These are phyloP conservation scores for Phortica okadai DNA, from an alignment of 2,888 invertebrate species.

Conservation along the genomic window DNA sequence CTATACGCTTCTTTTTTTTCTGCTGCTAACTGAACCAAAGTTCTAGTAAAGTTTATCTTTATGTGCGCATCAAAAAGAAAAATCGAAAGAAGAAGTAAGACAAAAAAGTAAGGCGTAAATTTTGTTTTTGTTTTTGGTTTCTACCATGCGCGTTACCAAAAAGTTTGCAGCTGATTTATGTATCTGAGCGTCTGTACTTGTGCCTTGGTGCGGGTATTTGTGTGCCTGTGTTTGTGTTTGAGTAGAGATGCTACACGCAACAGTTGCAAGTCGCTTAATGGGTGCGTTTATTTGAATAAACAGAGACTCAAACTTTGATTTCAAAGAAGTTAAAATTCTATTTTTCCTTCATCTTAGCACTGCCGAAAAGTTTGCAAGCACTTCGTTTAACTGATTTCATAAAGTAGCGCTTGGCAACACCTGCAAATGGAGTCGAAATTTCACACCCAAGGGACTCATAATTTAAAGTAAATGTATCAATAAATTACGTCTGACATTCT, in stretches of 20 bases:
- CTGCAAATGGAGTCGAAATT: conserved; percentile 52
- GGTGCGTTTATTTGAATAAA: conserved; percentile 70
- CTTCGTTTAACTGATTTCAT: conserved; percentile 68
- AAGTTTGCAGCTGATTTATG: conserved; percentile 61
- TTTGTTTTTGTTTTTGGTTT: conserved; percentile 6
- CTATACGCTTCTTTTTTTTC: background rate
- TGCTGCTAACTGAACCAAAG: background rate
- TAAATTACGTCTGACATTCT: conserved; percentile 61
- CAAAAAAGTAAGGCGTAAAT: conserved; percentile 7
- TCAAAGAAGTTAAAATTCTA: conserved; percentile 39
- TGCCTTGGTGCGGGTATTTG: background rate
- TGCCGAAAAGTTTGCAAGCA: conserved; percentile 63
- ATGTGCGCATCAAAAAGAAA: background rate
- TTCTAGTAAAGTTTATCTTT: conserved; percentile 58
- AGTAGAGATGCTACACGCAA: conserved; percentile 48
- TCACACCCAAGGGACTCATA: conserved; percentile 65
- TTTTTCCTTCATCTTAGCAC: conserved; percentile 14
- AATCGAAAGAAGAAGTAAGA: conserved; percentile 2
- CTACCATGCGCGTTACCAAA: conserved; percentile 1
- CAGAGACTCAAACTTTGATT: conserved; percentile 69
- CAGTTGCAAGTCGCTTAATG: conserved; percentile 70
- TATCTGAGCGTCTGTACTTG: conserved; percentile 8
- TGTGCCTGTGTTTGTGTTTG: background rate
- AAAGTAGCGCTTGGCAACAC: conserved; percentile 50
- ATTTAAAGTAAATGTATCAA: conserved; percentile 69